Base-by-base conservation (phyloP, 2,113 vertebrate genomes). In the Poeciliopsis retropinna region DNA sequence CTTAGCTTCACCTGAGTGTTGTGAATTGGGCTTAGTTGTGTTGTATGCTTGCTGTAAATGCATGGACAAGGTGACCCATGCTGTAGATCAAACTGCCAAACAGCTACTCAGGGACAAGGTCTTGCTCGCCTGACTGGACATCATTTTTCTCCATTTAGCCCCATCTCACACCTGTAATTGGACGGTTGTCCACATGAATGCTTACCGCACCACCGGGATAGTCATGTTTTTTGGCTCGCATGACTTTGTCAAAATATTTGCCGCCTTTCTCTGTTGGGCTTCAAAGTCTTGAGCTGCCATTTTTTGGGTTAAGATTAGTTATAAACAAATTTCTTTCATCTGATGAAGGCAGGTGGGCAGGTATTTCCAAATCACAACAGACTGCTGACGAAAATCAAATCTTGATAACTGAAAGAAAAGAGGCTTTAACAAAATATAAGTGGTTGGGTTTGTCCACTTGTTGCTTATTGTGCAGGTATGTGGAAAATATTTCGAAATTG, bases 91-190 rank as follows among this genome's bases (percentile, higher is more conserved):
- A 90, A 82, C 78, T 85, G 85, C 81, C 57, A 84, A 90, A 92
- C 88, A 88, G 87, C 91, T 89, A 88, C 82, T 91, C 67, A 70
- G 91, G 90, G 91, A 92, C 84, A 81, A 73, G 88, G 81, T 90
- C 82, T 78, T 87, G 82, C 70, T 82, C 37, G 80, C 90, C 76
- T 90, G 90, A 89, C 87, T 90, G 87, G 84, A 88, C 78, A 84
- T 89, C 85, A 90, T 92, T 91, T 93, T 90, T 92, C 92, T 91
- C 89, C 87, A 89, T 92, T 92, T 89, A 91, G 87, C 85, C 74
- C 78, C 78, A 83, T 91, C 91, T 86, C 80, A 81, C 91, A 90
- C 90, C 89, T 93, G 87, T 89, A 90, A 92, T 90, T 86, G 89
- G 82, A 75, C 79, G 76, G 78, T 84, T 72, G 85, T 93, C 82